These are phyloP conservation scores for Sebastiscus albofasciatus DNA, from an alignment of 2,797 vertebrate species.

Conservation along the genomic window DNA sequence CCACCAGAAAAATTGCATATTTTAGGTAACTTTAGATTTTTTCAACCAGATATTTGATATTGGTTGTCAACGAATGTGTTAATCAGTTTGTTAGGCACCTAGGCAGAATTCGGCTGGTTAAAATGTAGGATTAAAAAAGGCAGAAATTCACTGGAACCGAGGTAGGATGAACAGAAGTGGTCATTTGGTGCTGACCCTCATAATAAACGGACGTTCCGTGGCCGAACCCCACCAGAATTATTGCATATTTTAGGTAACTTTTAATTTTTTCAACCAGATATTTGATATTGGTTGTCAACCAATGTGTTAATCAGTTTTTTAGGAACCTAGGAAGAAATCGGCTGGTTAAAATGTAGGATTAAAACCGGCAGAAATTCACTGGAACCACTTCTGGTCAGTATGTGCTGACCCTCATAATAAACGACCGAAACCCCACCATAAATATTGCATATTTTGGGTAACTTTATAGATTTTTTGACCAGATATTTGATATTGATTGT, in stretches of 20 bases:
- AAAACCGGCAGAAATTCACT: too few relatives aligned
- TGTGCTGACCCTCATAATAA: slow-evolving; percentile 59
- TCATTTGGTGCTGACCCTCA: slow-evolving; percentile 67
- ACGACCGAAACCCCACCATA: neutral
- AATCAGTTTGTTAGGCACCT: neutral
- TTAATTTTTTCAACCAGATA: neutral
- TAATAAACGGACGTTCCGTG: slow-evolving; percentile 9
- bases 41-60: neutral
- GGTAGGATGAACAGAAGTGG: slow-evolving; percentile 30
- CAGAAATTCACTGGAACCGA: too few relatives aligned
- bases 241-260: slow-evolving; percentile 3
- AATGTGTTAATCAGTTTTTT: slow-evolving; percentile 10
- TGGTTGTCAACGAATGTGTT: neutral
- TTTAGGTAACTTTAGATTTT: slow-evolving; percentile 20
- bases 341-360: too few relatives aligned
- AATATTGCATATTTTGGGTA: neutral
- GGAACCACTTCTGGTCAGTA: slow-evolving; percentile 59
- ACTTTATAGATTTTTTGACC: slow-evolving; percentile 25
- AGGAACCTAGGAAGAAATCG: too few relatives aligned
- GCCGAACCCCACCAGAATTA: neutral
- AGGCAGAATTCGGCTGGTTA: too few relatives aligned
- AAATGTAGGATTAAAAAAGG: too few relatives aligned
- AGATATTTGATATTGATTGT: neutral
- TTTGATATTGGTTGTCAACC: neutral
- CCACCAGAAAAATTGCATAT: neutral